A percentile compares a stretch with the other conserved stretches of the same genome.
Conservation (phyloP, 2,113 vertebrate species). For the Silurus glanis region DNA sequence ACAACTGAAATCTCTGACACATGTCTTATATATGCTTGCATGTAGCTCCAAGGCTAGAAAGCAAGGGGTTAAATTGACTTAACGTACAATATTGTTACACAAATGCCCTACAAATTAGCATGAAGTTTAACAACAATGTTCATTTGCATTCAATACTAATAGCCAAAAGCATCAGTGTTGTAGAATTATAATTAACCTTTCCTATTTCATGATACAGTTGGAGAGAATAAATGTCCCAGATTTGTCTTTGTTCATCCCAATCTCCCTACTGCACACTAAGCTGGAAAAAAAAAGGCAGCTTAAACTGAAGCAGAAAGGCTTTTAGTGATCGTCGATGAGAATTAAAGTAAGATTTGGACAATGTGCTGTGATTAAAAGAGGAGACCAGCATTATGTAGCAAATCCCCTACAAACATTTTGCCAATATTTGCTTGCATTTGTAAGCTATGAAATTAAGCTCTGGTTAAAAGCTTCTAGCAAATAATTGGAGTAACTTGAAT, state of each 20-base stretch:
- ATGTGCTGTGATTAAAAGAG: constrained; percentile 73
- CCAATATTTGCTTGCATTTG: constrained; percentile 70
- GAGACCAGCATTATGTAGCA: constrained; percentile 71
- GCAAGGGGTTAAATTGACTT: constrained; percentile 11
- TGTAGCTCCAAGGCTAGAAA: background rate
- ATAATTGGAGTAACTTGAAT: constrained; percentile 57
- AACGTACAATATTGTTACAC: constrained; percentile 1
- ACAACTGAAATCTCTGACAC: background rate
- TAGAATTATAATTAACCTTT: constrained; percentile 33
- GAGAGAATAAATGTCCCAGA: constrained; percentile 27
- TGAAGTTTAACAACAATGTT: constrained; percentile 18
- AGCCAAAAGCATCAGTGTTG: constrained; percentile 16
- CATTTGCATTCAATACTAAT: constrained; percentile 35
- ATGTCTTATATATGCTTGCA: background rate
- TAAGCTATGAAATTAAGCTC: constrained; percentile 63
- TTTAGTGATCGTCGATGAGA: constrained; percentile 65
- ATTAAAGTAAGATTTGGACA: constrained; percentile 73
- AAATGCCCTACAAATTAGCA: constrained; percentile 37
- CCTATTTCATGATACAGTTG: background rate
- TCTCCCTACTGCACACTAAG: constrained; percentile 5
- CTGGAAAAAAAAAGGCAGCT: constrained; percentile 9
- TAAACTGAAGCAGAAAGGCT: constrained; percentile 48
- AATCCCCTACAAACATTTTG: constrained; percentile 68
- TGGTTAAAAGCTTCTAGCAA: constrained; percentile 61
- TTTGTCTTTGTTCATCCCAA: constrained; percentile 24